Evolutionary conservation across 1,140 invertebrate genomes (phyloP).

Genomic region (Pectinophora gossypiella): DNA sequence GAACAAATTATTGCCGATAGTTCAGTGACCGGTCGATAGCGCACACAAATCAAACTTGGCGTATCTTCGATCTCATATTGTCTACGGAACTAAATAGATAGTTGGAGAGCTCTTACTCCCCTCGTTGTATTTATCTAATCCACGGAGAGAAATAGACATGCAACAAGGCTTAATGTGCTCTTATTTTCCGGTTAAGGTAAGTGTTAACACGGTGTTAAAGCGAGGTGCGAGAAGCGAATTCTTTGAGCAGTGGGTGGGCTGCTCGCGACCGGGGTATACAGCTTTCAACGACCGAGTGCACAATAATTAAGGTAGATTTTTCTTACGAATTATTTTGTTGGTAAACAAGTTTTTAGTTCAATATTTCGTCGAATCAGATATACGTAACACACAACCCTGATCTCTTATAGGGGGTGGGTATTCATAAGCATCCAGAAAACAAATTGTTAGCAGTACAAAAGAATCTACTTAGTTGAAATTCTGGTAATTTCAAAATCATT

Average conservation of each 20-base stretch:
- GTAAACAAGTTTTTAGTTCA: no score
- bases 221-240: background rate
- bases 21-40: background rate
- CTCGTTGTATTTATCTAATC: background rate
- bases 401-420: no score
- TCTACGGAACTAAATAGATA: no score
- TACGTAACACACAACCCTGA: no score
- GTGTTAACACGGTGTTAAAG: background rate
- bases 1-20: background rate
- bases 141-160: background rate
- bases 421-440: no score
- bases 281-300: background rate
- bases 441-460: no score
- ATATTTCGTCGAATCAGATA: no score
- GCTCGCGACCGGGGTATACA: no score
- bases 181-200: background rate
- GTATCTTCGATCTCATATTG: background rate
- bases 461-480: no score
- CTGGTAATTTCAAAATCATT: no score
- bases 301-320: no score
- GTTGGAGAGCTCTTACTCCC: background rate
- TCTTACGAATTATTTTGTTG: no score
- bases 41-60: background rate
- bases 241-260: background rate
- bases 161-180: background rate